Base-by-base conservation (phyloP, 2,113 vertebrate species). In the Oryzias melastigma region DNA sequence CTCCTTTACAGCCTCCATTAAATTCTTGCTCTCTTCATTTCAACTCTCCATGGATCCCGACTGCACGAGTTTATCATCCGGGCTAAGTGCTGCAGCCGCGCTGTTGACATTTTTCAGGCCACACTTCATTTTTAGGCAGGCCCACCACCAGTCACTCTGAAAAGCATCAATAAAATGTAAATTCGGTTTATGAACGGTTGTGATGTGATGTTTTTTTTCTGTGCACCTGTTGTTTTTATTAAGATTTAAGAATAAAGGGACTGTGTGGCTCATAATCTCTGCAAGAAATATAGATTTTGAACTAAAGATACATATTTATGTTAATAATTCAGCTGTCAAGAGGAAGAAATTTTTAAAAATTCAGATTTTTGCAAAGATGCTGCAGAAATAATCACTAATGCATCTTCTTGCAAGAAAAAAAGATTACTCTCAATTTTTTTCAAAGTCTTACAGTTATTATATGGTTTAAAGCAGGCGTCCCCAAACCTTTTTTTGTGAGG, bases 1-100 rank as follows among this genome's bases (percentile, higher is more conserved):
- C 60, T 65, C 76, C 71, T 82, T 86, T 77, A 82, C 74, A 52
- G 71, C 76, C 72, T 78, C 75, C 75, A 86, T 85, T 85, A 89
- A 85, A 85, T 74, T 78, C 56, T 68, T 14, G 35, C 66, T 73
- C 78, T 73, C 68, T 68, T 73, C 77, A 68, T 68, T 61, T 58
- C 53, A 66, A 63, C 61, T 61, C 72, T 73, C 75, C 63, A 27
- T 50, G 61, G 68, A 85, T 60, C 1, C 19, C 1, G 40, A 63
- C 46, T 25, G 52, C 24, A 3, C 63, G 71, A 49, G 62, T 84
- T 79, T 63, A 81, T 87, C 79, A 83, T 84, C 62, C 14, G 13
- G 62, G 70, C 75, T 76, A 70, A 87, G 69, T 67, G 53, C 29
- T 16, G 4, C 35, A 19, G 73, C 51, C 24, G 47, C 44, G 25